phyloP scores from a whole-genome alignment of 2,113 vertebrate species.

The Prietella phreatophila region DNA sequence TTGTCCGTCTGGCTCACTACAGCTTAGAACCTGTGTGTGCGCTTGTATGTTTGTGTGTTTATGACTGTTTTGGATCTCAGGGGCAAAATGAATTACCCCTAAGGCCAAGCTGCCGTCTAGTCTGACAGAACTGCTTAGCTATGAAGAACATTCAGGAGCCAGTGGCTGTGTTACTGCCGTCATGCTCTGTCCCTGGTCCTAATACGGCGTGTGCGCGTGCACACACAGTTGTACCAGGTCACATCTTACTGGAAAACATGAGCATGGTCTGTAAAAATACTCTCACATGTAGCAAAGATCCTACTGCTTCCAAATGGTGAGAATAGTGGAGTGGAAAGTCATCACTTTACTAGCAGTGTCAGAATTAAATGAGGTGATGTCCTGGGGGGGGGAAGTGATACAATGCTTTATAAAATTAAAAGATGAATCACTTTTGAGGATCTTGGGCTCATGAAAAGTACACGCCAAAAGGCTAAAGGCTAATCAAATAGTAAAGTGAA shows the following conservation, averaged over 20 bases:
- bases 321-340: background rate
- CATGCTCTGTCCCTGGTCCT: slow-evolving; percentile 3
- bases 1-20: background rate
- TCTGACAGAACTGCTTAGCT: slow-evolving; percentile 28
- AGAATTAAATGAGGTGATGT: slow-evolving; percentile 1
- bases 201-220: background rate
- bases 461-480: background rate
- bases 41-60: background rate
- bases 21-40: background rate
- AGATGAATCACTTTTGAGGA: background rate
- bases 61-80: slow-evolving; percentile 1
- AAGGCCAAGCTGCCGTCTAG: slow-evolving; percentile 18
- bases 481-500: background rate
- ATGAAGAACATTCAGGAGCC: slow-evolving; percentile 32
- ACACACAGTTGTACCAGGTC: background rate
- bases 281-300: background rate
- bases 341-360: slow-evolving; percentile 16
- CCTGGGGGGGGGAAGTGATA: background rate
- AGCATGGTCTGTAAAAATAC: slow-evolving; percentile 43
- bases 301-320: slow-evolving; percentile 6
- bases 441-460: background rate
- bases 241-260: slow-evolving; percentile 50
- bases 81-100: slow-evolving; percentile 15
- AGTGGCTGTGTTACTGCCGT: slow-evolving; percentile 24
- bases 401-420: background rate